Evolutionary conservation across 2,113 vertebrate species (phyloP).

Genomic region (Colossoma macropomum): DNA sequence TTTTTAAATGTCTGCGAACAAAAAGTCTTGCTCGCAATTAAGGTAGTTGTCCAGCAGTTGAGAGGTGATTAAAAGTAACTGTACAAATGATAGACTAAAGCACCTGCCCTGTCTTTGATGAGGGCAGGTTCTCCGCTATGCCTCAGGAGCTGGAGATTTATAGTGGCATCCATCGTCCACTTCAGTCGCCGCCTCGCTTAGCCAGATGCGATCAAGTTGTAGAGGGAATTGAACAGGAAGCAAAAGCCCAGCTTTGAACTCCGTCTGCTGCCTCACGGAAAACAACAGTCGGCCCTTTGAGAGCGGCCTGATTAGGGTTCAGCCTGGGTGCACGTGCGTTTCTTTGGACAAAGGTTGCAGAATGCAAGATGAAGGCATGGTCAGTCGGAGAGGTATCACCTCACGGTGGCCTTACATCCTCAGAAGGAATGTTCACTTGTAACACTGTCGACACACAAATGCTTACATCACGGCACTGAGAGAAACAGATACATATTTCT

Average conservation of each 20-base stretch:
- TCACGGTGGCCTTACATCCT: neutral
- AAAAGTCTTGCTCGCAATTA: conserved; percentile 41
- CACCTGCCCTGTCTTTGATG: conserved; percentile 40
- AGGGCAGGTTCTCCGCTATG: neutral
- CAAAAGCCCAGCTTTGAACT: conserved; percentile 60
- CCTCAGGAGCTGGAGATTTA: conserved; percentile 15
- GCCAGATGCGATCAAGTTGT: conserved; percentile 61
- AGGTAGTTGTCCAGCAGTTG: conserved; percentile 14
- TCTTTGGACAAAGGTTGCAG: conserved; percentile 3
- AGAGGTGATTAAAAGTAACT: conserved; percentile 39
- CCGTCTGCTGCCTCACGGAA: conserved; percentile 46
- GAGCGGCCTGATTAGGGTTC: conserved; percentile 52
- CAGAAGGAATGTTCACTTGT: conserved; percentile 2
- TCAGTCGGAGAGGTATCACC: conserved; percentile 11
- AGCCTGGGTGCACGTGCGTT: conserved; percentile 17
- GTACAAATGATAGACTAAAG: conserved; percentile 34
- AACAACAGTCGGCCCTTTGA: conserved; percentile 35
- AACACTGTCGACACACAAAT: neutral
- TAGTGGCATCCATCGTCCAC: conserved; percentile 34
- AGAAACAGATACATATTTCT: neutral
- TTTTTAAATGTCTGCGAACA: neutral
- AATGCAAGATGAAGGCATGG: conserved; percentile 25
- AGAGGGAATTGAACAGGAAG: conserved; percentile 62
- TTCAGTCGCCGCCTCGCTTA: conserved; percentile 54
- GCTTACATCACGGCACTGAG: neutral